Evolutionary conservation across 2,113 vertebrate genomes (phyloP).

Genomic region (Xiphias gladius): DNA sequence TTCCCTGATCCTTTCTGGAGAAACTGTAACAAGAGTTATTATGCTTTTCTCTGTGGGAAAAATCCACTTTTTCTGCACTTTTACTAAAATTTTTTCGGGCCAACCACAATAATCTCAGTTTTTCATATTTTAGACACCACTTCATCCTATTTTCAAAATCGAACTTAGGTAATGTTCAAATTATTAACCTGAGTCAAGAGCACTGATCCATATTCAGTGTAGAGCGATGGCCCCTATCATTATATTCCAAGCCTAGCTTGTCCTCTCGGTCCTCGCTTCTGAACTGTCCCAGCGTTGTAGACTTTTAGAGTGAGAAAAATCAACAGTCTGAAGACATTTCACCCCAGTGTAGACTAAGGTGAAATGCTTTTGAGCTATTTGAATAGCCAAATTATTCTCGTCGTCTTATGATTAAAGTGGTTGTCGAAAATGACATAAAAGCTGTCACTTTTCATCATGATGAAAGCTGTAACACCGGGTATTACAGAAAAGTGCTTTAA

Average conservation of each 20-base stretch:
- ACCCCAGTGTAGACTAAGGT: background rate
- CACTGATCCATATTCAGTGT: conserved; percentile 19
- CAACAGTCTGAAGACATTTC: conserved; percentile 6
- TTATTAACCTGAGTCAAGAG: conserved; percentile 22
- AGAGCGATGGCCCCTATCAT: conserved; percentile 12
- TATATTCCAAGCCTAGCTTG: conserved; percentile 20
- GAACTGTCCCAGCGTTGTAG: background rate
- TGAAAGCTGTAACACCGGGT: conserved; percentile 7
- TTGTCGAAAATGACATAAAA: conserved; percentile 38
- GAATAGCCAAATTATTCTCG: conserved; percentile 7
- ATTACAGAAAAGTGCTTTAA: conserved; percentile 3
- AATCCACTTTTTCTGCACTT: background rate
- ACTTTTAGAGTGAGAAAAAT: conserved; percentile 23
- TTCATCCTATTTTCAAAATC: conserved; percentile 23
- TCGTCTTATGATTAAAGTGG: conserved; percentile 24
- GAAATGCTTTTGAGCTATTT: conserved; percentile 14
- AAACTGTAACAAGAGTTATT: background rate
- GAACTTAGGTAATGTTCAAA: conserved; percentile 26
- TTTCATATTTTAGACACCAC: background rate
- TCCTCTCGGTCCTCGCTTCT: background rate
- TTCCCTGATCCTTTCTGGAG: background rate
- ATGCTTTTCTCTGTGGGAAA: background rate
- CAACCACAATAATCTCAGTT: background rate
- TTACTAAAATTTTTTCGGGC: background rate
- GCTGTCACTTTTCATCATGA: conserved; percentile 1